Evolutionary conservation across 2,113 vertebrate genomes (phyloP).

Genomic region (Phyllopteryx taeniolatus): DNA sequence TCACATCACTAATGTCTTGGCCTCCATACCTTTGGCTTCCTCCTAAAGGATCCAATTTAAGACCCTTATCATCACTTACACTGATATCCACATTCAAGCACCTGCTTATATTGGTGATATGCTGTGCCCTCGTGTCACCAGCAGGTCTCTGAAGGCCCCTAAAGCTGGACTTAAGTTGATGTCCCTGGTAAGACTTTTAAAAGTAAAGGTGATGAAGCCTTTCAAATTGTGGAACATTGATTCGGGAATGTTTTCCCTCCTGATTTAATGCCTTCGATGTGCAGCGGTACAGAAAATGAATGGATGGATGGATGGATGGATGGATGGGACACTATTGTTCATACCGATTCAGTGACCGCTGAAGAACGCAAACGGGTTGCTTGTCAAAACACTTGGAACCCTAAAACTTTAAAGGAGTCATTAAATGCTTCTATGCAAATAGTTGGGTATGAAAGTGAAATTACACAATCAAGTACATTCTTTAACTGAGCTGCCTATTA

Average conservation of each 20-base stretch:
- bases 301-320: too few species aligned
- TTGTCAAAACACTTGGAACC: background rate
- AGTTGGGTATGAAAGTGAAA: too few species aligned
- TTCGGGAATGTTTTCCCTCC: background rate
- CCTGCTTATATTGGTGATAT: conserved; percentile 1
- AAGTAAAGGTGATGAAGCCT: background rate
- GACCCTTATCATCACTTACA: conserved; percentile 3
- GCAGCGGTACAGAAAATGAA: too few species aligned
- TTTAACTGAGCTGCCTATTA: too few species aligned
- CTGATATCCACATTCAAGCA: conserved; percentile 1
- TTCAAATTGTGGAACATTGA: background rate
- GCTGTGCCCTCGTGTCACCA: background rate
- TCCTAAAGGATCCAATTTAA: conserved; percentile 4
- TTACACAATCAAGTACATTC: too few species aligned
- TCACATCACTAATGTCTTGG: background rate
- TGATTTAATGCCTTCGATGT: background rate
- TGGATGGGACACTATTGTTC: background rate
- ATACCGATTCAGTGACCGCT: background rate
- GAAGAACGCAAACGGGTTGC: background rate
- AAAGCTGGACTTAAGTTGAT: background rate
- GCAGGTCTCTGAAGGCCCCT: background rate
- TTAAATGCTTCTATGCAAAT: too few species aligned
- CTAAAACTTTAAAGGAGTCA: too few species aligned
- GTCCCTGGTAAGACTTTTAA: background rate
- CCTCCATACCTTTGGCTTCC: background rate